phyloP scores from a whole-genome alignment of 2,888 invertebrate species.

The Keiferia lycopersicella region DNA sequence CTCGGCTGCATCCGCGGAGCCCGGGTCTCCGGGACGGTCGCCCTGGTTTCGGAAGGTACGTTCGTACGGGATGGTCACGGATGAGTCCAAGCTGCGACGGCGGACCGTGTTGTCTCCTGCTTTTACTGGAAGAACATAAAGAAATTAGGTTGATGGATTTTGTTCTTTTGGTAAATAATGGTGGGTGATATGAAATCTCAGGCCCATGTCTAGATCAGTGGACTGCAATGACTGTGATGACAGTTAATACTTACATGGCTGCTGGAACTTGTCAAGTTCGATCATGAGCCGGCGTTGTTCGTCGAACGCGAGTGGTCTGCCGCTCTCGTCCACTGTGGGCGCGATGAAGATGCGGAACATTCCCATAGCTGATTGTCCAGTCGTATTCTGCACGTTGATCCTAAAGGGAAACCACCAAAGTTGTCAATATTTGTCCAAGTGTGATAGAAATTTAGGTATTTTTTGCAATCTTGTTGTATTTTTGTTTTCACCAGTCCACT shows the following conservation, averaged over 20 bases:
- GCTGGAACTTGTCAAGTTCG: constrained; percentile 87
- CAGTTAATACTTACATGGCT: constrained; percentile 76
- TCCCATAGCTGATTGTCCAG: constrained; percentile 72
- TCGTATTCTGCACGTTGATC: constrained; percentile 82
- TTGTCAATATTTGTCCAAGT: too few relatives aligned
- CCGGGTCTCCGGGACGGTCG: constrained; percentile 80
- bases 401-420: constrained; percentile 39
- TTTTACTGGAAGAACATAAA: constrained; percentile 72
- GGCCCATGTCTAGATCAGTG: background rate
- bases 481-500: too few relatives aligned
- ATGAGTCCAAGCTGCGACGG: constrained; percentile 85
- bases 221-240: background rate
- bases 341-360: constrained; percentile 87
- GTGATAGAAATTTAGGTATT: too few relatives aligned
- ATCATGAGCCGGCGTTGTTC: constrained; percentile 85
- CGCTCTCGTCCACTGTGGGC: constrained; percentile 84
- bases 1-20: constrained; percentile 71
- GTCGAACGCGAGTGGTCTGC: constrained; percentile 77
- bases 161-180: too few relatives aligned
- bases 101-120: constrained; percentile 85
- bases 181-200: too few relatives aligned
- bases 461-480: too few relatives aligned
- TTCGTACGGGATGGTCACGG: constrained; percentile 92
- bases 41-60: constrained; percentile 88
- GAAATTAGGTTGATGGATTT: background rate